Conservation (phyloP, 1,140 invertebrate species). For the Campoletis sonorensis region DNA sequence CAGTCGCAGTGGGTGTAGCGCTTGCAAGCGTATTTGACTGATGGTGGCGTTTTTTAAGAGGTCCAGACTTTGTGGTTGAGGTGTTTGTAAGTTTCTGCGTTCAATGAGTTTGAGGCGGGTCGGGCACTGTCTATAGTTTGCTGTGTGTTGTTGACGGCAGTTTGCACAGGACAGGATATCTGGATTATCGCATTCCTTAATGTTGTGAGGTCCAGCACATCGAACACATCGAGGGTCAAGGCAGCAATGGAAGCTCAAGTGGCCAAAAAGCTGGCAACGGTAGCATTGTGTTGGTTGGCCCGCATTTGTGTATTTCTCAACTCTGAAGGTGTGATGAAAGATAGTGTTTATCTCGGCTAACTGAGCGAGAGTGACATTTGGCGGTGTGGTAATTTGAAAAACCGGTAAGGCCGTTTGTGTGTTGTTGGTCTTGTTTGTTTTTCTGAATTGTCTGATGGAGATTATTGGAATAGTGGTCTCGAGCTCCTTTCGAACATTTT, state of each 20-base stretch:
- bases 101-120: background rate
- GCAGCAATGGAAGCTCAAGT: conserved; percentile 12
- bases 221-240: background rate
- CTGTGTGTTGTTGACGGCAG: background rate
- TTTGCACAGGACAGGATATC: background rate
- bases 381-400: conserved; percentile 1
- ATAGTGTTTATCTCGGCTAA: background rate
- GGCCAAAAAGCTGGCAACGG: conserved; percentile 16
- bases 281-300: conserved; percentile 38
- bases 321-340: conserved; percentile 19
- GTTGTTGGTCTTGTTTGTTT: background rate
- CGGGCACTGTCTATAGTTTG: background rate
- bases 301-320: conserved; percentile 4
- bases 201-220: conserved; percentile 18
- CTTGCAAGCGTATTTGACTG: too few relatives aligned
- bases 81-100: too few relatives aligned
- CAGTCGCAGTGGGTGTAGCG: too few relatives aligned
- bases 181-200: background rate
- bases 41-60: too few relatives aligned
- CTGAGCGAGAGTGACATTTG: background rate
- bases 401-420: background rate
- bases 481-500: background rate
- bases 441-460: conserved; percentile 15
- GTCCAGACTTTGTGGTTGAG: too few relatives aligned
- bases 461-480: background rate